phyloP scores from a whole-genome alignment of 2,797 vertebrate genomes.

The Glossophaga mutica region DNA sequence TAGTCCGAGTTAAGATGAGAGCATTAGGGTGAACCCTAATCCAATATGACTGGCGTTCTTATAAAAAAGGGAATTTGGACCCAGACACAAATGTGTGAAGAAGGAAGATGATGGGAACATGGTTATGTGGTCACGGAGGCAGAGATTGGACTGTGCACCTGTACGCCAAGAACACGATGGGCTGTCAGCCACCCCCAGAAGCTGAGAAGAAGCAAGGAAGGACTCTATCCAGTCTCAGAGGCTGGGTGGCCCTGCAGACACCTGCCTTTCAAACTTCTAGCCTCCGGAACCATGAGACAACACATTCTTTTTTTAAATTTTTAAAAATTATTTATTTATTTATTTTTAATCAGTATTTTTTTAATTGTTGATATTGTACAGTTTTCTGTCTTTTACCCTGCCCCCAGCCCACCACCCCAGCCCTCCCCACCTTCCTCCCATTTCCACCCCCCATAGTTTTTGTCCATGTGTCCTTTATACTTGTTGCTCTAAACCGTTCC shows the following conservation, averaged over 20 bases:
- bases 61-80: neutral
- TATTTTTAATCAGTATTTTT: no score
- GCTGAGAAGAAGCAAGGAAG: neutral
- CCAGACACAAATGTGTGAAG: neutral
- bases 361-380: no score
- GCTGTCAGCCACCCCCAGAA: neutral
- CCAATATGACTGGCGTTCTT: neutral
- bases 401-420: no score
- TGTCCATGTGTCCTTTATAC: no score
- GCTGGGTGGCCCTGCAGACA: neutral
- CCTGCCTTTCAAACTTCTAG: neutral
- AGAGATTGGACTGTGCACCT: no score
- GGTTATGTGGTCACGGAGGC: neutral
- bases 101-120: neutral
- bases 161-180: neutral
- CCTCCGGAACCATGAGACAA: neutral
- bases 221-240: neutral
- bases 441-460: no score
- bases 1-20: neutral
- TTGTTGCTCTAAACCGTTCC: no score
- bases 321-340: no score
- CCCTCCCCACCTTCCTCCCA: no score
- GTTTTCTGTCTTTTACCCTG: no score
- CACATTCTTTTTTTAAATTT: neutral
- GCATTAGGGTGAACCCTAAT: neutral